Percentiles rank a stretch among this genome's conserved stretches.
phyloP scores from a whole-genome alignment of 2,797 vertebrate species.

The Menidia menidia region DNA sequence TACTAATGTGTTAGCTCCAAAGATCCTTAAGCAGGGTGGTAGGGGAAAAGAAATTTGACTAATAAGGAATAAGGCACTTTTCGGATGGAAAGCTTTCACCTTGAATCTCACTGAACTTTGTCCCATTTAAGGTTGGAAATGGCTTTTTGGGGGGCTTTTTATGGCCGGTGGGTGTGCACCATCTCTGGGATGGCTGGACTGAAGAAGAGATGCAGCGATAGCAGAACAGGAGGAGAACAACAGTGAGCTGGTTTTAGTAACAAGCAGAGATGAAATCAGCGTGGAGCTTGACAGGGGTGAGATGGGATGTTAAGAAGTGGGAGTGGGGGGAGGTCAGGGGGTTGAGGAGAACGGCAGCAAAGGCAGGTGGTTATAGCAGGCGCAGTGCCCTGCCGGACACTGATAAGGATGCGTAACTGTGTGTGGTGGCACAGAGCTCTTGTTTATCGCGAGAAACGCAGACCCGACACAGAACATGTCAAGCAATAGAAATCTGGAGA shows the following conservation, averaged over 20 bases:
- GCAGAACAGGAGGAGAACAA: slow-evolving; percentile 51
- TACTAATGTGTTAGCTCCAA: no score
- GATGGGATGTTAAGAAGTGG: slow-evolving; percentile 45
- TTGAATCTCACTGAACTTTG: slow-evolving; percentile 50
- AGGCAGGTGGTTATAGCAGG: slow-evolving; percentile 22
- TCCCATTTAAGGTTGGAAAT: slow-evolving; percentile 51
- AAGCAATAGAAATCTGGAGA: not conserved
- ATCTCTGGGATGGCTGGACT: slow-evolving; percentile 54
- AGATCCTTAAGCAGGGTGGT: not conserved
- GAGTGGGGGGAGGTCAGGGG: slow-evolving; percentile 40
- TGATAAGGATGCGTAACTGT: slow-evolving; percentile 56
- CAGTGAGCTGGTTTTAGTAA: slow-evolving; percentile 51
- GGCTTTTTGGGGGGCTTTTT: slow-evolving; percentile 42
- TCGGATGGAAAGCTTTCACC: slow-evolving; percentile 37
- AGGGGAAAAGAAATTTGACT: slow-evolving; percentile 18
- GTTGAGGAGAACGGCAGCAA: slow-evolving; percentile 32
- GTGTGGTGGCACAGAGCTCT: slow-evolving; percentile 45
- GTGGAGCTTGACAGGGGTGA: slow-evolving; percentile 42
- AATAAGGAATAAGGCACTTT: slow-evolving; percentile 33
- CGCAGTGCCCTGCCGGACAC: slow-evolving; percentile 45
- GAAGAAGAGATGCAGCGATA: slow-evolving; percentile 57
- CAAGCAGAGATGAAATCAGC: slow-evolving; percentile 58
- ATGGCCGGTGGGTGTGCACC: slow-evolving; percentile 51
- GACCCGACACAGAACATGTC: slow-evolving; percentile 28
- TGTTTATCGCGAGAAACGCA: slow-evolving; percentile 49